phyloP scores from a whole-genome alignment of 2,888 invertebrate species.

The Troides helena region DNA sequence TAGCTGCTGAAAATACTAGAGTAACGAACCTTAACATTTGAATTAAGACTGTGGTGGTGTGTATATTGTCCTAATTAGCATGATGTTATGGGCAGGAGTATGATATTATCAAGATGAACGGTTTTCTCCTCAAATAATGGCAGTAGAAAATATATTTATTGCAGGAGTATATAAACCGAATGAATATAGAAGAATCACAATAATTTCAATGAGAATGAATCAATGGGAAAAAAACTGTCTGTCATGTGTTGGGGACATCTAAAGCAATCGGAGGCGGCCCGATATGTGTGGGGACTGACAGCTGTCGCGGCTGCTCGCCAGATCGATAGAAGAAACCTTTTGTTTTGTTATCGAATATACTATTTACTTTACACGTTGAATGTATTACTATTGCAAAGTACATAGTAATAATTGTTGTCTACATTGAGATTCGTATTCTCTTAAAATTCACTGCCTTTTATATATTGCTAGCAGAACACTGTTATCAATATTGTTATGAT shows the following conservation, averaged over 20 bases:
- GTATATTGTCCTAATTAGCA: too few relatives aligned
- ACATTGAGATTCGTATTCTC: background rate
- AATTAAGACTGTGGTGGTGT: too few relatives aligned
- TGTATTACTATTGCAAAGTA: background rate
- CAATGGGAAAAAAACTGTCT: background rate
- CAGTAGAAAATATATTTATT: background rate
- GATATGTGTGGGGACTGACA: constrained; percentile 6
- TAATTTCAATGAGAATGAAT: background rate
- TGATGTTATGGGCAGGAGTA: too few relatives aligned
- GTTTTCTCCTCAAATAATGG: too few relatives aligned
- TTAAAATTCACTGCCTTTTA: background rate
- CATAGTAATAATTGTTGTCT: background rate
- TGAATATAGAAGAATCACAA: background rate
- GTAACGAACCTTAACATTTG: too few relatives aligned
- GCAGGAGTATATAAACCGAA: background rate
- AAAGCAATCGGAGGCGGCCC: background rate
- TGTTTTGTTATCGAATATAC: background rate
- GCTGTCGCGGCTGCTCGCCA: constrained; percentile 8
- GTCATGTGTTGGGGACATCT: background rate
- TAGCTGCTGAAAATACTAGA: too few relatives aligned
- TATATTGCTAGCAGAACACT: background rate
- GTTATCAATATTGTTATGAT: background rate
- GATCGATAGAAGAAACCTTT: constrained; percentile 3
- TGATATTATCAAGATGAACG: too few relatives aligned
- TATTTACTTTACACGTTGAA: background rate